Evolutionary conservation across 2,113 vertebrate genomes (phyloP), one percentile per base, ranked within the genome.

Genomic region (Caracal caracal): DNA sequence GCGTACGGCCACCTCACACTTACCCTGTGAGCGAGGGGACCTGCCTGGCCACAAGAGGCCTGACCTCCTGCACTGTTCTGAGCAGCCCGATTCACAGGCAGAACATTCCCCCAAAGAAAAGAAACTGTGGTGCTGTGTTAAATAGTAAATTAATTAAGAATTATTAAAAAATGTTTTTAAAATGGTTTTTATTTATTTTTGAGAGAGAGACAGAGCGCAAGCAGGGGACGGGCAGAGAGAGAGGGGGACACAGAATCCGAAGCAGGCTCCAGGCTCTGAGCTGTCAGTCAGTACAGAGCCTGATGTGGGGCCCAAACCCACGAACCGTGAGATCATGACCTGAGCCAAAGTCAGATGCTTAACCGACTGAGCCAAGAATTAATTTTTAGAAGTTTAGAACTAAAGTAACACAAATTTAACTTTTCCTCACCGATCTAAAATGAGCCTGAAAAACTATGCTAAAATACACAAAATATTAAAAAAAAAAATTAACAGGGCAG

Each of bases 21-120:
- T 3, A 43, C 0, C 6, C 53, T 1, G 2, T 13, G 78, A 5
- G 17, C 0, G 2, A 80, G 59, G 56, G 26, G n/a, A 24, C 79
- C 22, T n/a, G 37, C 35, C 28, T n/a, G 26, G 73, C 30, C 79
- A n/a, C 9, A 13, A 19, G 2, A n/a, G 13, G 12, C 56, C 70
- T 30, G 12, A 20, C 63, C 6, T 61, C 53, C 15, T 2, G 16
- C 4, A 30, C 35, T 47, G 22, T 10, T 53, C 47, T 2, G 4
- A 80, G 30, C 33, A 20, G 40, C 22, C 82, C 40, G 59, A 26
- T 65, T 35, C 37, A 15, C 0, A 1, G 88, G 73, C 51, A 53
- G 28, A 43, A n/a, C 17, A 10, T 17, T 43, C 35, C 43, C 47
- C 49, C 78, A 24, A 33, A 30, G 19, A n/a, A n/a, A 24, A n/a